Evolutionary conservation across 2,797 vertebrate genomes (phyloP).

Genomic region (Halcyon leucocephala): DNA sequence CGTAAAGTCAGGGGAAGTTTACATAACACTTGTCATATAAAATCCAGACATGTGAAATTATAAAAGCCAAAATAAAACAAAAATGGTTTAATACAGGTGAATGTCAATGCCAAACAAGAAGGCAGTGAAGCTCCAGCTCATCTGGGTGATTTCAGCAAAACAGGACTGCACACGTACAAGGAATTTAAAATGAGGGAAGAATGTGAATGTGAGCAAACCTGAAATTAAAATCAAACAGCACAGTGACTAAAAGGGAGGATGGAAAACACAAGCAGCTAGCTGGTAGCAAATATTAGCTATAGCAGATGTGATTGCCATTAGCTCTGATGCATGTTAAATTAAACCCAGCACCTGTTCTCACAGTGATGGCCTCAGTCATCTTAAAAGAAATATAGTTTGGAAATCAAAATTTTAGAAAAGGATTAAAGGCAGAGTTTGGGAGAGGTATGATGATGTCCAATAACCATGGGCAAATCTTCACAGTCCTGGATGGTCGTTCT

Average conservation of each 20-base stretch:
- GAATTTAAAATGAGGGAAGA: neutral
- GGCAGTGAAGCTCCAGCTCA: neutral
- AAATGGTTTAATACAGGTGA: neutral
- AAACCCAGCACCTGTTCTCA: neutral
- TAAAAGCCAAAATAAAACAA: neutral
- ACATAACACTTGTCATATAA: neutral
- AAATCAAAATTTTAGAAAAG: neutral
- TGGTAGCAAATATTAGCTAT: neutral
- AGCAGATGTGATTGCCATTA: conserved; percentile 16
- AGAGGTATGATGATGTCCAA: neutral
- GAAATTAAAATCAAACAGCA: neutral
- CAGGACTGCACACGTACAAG: neutral
- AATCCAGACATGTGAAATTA: conserved; percentile 31
- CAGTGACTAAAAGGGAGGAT: neutral
- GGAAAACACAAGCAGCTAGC: neutral
- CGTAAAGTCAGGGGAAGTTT: neutral
- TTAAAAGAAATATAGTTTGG: neutral
- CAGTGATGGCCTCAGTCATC: neutral
- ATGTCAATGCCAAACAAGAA: neutral
- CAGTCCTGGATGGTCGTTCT: neutral
- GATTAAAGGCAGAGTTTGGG: neutral
- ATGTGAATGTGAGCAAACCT: neutral
- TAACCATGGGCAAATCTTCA: neutral
- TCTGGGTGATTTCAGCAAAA: neutral
- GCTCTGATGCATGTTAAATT: neutral